A percentile compares a stretch with the other conserved stretches of the same genome.
Evolutionary conservation across 2,888 invertebrate genomes (phyloP).

Genomic region (Ophion slaviceki): DNA sequence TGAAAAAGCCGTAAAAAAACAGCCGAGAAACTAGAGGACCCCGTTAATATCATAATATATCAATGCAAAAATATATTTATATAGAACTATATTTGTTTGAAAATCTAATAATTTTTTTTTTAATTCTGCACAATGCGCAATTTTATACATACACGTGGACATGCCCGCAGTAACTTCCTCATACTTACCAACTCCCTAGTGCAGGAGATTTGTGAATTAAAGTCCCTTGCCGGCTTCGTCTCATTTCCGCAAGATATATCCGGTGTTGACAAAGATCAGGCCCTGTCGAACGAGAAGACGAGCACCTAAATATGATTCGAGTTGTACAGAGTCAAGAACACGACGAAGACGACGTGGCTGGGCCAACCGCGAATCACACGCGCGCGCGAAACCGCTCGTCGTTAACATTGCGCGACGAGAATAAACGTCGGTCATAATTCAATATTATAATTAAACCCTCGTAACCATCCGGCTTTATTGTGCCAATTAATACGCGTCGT

Average conservation of each 20-base stretch:
- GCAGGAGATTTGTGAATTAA: not conserved
- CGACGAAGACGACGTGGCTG: slow-evolving; percentile 32
- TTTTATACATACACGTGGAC: no score
- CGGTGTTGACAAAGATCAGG: slow-evolving; percentile 16
- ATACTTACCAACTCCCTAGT: not conserved
- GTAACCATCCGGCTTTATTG: slow-evolving; percentile 77
- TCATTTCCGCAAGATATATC: not conserved
- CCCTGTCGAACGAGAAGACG: slow-evolving; percentile 30
- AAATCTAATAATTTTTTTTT: no score
- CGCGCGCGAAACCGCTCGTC: slow-evolving; percentile 60
- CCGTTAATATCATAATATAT: no score
- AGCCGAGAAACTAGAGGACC: no score
- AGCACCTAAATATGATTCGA: slow-evolving; percentile 40
- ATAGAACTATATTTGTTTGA: no score
- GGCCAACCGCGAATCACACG: slow-evolving; percentile 44
- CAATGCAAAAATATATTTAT: no score
- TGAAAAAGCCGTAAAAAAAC: no score
- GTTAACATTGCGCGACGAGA: slow-evolving; percentile 75
- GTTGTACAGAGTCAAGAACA: slow-evolving; percentile 39
- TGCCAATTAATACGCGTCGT: slow-evolving; percentile 80
- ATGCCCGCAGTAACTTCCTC: not conserved
- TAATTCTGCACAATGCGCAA: no score
- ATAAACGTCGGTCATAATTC: slow-evolving; percentile 81
- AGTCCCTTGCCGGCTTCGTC: not conserved
- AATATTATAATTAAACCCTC: slow-evolving; percentile 81